Evolutionary conservation across 2,113 vertebrate species (phyloP).

Genomic region (Dromas ardeola): DNA sequence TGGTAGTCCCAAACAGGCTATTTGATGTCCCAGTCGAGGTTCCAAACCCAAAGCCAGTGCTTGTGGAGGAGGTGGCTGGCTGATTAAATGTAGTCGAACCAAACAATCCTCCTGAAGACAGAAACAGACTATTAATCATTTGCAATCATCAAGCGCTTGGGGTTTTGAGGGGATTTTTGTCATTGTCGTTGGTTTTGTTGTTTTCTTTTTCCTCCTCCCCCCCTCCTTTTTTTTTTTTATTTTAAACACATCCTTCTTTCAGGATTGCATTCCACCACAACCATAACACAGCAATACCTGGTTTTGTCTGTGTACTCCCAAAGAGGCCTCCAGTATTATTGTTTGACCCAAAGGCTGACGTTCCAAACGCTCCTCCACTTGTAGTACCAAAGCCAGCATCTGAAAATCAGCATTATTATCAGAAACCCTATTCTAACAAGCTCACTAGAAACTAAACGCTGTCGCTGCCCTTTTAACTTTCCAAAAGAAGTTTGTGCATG

Average conservation of each 20-base stretch:
- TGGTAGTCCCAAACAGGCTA: slow-evolving; percentile 89
- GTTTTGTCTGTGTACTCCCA: slow-evolving; percentile 88
- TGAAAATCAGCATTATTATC: slow-evolving; percentile 22
- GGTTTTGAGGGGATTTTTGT: background rate
- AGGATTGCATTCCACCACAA: rapidly evolving
- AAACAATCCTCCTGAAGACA: slow-evolving; percentile 87
- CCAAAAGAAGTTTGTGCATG: rapidly evolving
- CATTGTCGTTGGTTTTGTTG: too few species aligned
- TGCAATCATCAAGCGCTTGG: rapidly evolving
- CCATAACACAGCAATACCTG: slow-evolving; percentile 70
- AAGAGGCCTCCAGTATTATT: slow-evolving; percentile 88
- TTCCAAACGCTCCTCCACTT: slow-evolving; percentile 86
- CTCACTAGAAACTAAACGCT: rapidly evolving
- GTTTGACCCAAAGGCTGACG: slow-evolving; percentile 89
- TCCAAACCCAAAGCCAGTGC: slow-evolving; percentile 90
- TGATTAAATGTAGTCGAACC: slow-evolving; percentile 91
- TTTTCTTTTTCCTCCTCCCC: rapidly evolving
- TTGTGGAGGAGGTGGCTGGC: slow-evolving; percentile 90
- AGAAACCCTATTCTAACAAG: rapidly evolving
- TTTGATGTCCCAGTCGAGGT: slow-evolving; percentile 84
- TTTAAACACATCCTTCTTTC: background rate
- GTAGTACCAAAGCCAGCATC: slow-evolving; percentile 87
- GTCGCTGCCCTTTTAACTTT: rapidly evolving
- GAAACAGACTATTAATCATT: background rate
- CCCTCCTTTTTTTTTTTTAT: too few species aligned